Percentiles rank a stretch among this genome's conserved stretches.
Conservation (phyloP, 2,113 vertebrate genomes). For the Noturus placidus region DNA sequence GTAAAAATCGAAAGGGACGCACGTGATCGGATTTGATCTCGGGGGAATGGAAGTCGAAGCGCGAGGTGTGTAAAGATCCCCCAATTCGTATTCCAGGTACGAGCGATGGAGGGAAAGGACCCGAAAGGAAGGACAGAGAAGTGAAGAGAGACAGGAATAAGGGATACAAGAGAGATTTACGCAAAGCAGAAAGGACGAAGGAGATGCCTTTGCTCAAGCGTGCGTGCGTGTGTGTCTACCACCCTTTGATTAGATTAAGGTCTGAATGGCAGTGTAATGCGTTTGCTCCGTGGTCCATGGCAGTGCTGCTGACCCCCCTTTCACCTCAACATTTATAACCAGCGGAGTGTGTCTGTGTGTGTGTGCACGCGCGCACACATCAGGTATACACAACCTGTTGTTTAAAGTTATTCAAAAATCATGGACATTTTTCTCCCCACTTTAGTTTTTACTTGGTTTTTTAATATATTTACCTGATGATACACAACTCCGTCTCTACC, state of each 20-base stretch:
- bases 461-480: not conserved
- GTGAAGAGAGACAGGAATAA: not conserved
- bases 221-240: conserved; percentile 25
- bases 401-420: not conserved
- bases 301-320: conserved; percentile 58
- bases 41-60: too few species aligned
- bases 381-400: conserved; percentile 59
- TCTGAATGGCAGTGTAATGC: conserved; percentile 53
- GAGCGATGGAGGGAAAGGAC: not conserved
- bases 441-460: not conserved
- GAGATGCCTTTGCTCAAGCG: conserved; percentile 46
- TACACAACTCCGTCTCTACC: not conserved
- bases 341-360: conserved; percentile 18
- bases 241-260: conserved; percentile 56
- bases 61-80: not conserved
- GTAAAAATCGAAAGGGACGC: too few species aligned
- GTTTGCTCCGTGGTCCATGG: conserved; percentile 60
- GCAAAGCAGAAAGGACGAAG: conserved; percentile 1
- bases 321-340: conserved; percentile 25
- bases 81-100: not conserved
- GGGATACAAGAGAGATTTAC: not conserved
- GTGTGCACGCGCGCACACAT: not conserved
- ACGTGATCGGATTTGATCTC: too few species aligned
- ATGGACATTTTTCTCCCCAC: not conserved
- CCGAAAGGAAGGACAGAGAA: not conserved